These are phyloP conservation scores for Nettapus auritus DNA, from an alignment of 2,113 vertebrate species.

Conservation along the genomic window DNA sequence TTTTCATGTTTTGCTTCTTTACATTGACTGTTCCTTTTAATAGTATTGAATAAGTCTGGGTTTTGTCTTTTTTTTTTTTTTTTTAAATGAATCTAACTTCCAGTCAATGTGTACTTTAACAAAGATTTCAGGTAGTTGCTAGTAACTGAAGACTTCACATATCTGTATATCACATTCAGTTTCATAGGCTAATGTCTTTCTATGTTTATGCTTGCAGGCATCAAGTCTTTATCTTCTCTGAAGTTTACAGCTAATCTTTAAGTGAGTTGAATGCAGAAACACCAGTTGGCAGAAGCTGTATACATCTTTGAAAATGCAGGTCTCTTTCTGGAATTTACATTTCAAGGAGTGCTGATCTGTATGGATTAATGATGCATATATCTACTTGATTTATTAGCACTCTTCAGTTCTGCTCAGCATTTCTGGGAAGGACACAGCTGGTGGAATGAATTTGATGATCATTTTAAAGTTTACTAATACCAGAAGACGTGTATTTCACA, in stretches of 20 bases:
- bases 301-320: constrained; percentile 6
- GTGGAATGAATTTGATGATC: background rate
- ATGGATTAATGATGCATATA: constrained; percentile 23
- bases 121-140: background rate
- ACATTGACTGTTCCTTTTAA: background rate
- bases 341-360: constrained; percentile 36
- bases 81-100: background rate
- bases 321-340: constrained; percentile 36
- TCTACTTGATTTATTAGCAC: constrained; percentile 7
- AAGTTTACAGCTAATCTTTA: constrained; percentile 53
- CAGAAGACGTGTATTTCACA: background rate
- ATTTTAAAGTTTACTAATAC: background rate
- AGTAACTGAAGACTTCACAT: background rate
- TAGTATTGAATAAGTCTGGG: background rate
- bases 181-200: background rate
- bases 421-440: background rate
- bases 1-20: background rate
- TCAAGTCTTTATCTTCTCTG: constrained; percentile 3
- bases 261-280: background rate
- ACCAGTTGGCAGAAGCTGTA: background rate
- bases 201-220: constrained; percentile 37
- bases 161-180: background rate
- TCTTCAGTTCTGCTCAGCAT: background rate
- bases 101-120: background rate
- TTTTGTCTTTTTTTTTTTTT: no score